Percentiles rank a stretch among this genome's conserved stretches.
Evolutionary conservation across 1,140 invertebrate genomes (phyloP).

Genomic region (Colletes gigas): DNA sequence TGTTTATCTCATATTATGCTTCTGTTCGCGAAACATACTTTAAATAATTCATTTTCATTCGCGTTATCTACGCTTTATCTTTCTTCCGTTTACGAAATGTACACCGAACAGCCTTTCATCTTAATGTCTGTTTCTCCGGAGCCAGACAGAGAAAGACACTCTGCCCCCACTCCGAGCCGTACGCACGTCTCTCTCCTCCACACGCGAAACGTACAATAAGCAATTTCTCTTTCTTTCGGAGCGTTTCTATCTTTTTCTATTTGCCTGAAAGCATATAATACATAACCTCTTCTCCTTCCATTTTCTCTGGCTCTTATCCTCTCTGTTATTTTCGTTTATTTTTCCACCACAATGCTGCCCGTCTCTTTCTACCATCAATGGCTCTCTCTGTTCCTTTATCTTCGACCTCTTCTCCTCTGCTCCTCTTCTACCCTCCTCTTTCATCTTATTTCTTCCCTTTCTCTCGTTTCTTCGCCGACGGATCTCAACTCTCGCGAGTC

Average conservation of each 20-base stretch:
- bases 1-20: too few species aligned
- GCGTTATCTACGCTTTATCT: neutral
- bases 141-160: neutral
- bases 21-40: too few species aligned
- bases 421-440: slow-evolving; percentile 32
- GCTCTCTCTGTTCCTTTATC: slow-evolving; percentile 44
- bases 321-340: slow-evolving; percentile 24
- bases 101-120: neutral
- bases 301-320: slow-evolving; percentile 25
- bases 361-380: slow-evolving; percentile 1
- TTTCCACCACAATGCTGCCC: slow-evolving; percentile 19
- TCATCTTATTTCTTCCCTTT: slow-evolving; percentile 24
- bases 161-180: neutral
- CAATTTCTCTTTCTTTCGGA: slow-evolving; percentile 18
- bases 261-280: slow-evolving; percentile 3
- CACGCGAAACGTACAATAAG: neutral
- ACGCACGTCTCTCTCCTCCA: slow-evolving; percentile 3
- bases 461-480: slow-evolving; percentile 47
- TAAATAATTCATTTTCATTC: neutral
- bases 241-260: slow-evolving; percentile 1
- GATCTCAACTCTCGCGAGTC: slow-evolving; percentile 50
- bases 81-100: neutral
- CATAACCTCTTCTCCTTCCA: neutral
- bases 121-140: neutral
- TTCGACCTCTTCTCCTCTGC: slow-evolving; percentile 49